phyloP scores from a whole-genome alignment of 2,888 invertebrate genomes.

The Diachrysia chrysitis region DNA sequence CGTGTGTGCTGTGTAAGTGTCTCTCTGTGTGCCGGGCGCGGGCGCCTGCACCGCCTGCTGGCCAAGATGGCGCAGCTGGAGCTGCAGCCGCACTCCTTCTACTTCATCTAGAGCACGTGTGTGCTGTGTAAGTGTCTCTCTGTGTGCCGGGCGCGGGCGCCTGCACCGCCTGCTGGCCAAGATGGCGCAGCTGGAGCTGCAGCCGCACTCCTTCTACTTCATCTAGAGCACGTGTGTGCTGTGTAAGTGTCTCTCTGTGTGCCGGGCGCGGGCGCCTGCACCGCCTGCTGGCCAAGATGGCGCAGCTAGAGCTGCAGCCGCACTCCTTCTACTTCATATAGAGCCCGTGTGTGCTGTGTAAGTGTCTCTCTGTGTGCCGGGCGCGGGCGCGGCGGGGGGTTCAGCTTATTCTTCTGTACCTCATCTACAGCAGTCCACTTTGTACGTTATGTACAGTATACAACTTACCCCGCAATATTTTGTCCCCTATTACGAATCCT shows the following conservation, averaged over 20 bases:
- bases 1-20: background rate
- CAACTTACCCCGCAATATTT: no score
- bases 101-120: constrained; percentile 72
- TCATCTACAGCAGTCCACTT: no score
- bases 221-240: constrained; percentile 63
- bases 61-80: constrained; percentile 99
- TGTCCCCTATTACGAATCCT: no score
- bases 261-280: constrained; percentile 92
- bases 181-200: constrained; percentile 97
- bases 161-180: constrained; percentile 98
- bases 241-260: constrained; percentile 38
- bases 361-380: no score
- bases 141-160: constrained; percentile 88
- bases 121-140: background rate
- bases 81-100: constrained; percentile 83
- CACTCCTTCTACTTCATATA: constrained; percentile 84
- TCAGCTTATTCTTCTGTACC: no score
- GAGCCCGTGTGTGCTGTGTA: background rate
- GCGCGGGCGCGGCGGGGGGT: no score
- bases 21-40: constrained; percentile 47
- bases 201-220: constrained; percentile 83
- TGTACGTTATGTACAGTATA: no score
- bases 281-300: constrained; percentile 98
- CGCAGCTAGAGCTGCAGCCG: constrained; percentile 94
- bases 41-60: constrained; percentile 96